Conservation (phyloP, 2,888 invertebrate species). For the Agriotes lineatus region DNA sequence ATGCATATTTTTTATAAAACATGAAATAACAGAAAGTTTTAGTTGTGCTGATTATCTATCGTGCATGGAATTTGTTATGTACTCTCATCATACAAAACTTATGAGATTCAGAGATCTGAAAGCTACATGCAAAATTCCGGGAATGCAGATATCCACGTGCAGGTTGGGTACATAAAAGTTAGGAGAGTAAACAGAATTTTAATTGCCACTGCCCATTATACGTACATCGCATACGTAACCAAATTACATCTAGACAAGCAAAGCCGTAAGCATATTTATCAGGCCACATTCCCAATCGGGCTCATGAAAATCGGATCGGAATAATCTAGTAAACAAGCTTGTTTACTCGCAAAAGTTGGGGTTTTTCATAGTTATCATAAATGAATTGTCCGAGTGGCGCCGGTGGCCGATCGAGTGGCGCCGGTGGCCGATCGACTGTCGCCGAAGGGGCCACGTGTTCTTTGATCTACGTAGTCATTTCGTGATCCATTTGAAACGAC, state of each 20-base stretch:
- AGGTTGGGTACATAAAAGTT: neutral
- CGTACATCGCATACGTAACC: no score
- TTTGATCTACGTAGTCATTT: neutral
- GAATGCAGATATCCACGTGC: neutral
- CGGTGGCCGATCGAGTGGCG: conserved; percentile 21
- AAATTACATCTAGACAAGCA: neutral
- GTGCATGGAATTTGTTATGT: no score
- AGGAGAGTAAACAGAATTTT: neutral
- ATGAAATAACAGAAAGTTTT: no score
- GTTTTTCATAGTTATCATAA: conserved; percentile 21
- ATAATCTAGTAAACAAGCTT: conserved; percentile 32
- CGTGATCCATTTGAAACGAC: neutral
- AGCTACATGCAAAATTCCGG: no score
- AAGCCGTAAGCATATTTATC: neutral
- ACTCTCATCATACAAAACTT: no score
- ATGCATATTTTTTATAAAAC: no score
- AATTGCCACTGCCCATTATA: neutral
- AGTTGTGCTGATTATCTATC: no score
- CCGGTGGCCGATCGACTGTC: no score
- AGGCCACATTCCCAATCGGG: neutral
- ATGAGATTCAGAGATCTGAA: no score
- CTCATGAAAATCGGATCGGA: conserved; percentile 21
- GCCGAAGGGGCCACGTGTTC: neutral
- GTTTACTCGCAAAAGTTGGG: conserved; percentile 28
- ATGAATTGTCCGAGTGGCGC: conserved; percentile 28